Evolutionary conservation across 2,113 vertebrate genomes (phyloP).

Genomic region (Himantopus leucocephalus): DNA sequence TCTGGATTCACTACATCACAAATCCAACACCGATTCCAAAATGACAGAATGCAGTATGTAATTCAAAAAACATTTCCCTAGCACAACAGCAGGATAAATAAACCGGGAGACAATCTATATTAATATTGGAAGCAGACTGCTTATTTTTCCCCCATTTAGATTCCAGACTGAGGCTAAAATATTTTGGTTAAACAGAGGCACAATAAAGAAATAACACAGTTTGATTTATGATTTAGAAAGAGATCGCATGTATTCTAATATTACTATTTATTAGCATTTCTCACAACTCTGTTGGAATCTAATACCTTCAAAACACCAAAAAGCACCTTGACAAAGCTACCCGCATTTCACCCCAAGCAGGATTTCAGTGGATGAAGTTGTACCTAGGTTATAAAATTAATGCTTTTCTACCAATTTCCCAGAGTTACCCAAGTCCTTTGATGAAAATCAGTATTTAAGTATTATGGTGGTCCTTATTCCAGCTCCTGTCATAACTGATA

Average conservation of each 20-base stretch:
- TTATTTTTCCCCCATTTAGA: background rate
- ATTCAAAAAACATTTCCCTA: background rate
- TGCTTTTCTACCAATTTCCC: background rate
- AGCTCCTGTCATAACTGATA: background rate
- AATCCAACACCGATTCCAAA: background rate
- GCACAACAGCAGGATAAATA: slow-evolving; percentile 12
- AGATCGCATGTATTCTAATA: background rate
- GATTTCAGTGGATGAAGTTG: background rate
- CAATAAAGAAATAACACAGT: background rate
- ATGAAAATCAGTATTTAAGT: background rate
- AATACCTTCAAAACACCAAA: background rate
- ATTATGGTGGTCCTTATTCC: background rate
- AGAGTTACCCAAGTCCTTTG: background rate
- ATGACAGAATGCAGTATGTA: background rate
- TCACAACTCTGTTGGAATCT: background rate
- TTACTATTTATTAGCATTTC: background rate
- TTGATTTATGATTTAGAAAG: slow-evolving; percentile 11
- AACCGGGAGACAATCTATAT: background rate
- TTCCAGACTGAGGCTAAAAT: background rate
- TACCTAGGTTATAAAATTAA: background rate
- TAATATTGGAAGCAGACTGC: background rate
- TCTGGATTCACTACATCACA: background rate
- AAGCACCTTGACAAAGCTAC: background rate
- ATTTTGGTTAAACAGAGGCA: slow-evolving; percentile 15
- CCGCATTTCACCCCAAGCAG: background rate